These are phyloP conservation scores for Coptotermes formosanus DNA, from an alignment of 1,140 invertebrate species.

Conservation along the genomic window DNA sequence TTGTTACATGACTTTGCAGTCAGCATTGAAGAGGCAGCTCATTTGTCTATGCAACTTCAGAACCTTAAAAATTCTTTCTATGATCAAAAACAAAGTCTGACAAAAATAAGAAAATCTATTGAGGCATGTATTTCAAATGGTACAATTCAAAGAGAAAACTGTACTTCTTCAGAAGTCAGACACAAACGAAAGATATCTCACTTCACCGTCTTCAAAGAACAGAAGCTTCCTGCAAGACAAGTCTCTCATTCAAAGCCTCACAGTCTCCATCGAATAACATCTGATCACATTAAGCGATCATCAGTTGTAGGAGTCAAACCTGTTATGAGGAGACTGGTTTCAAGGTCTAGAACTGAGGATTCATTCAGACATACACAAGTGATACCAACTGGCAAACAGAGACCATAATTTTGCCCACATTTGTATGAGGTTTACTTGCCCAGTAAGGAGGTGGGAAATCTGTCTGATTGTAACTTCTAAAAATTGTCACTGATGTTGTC, in stretches of 20 bases:
- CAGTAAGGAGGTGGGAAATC: not conserved
- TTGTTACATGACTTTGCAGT: slow-evolving; percentile 29
- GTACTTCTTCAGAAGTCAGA: not conserved
- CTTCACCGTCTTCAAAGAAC: not conserved
- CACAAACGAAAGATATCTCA: not conserved
- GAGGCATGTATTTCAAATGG: not conserved
- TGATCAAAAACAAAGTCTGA: not conserved
- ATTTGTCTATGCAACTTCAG: not conserved
- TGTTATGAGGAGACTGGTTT: not conserved
- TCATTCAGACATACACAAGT: not conserved
- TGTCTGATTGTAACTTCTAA: too few species aligned
- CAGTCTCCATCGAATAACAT: not conserved
- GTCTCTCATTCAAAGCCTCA: not conserved
- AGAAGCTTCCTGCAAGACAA: not conserved
- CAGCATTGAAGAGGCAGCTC: slow-evolving; percentile 9
- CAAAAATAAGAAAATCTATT: not conserved
- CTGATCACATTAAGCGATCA: not conserved
- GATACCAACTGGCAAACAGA: not conserved
- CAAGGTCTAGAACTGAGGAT: not conserved
- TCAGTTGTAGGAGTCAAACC: not conserved
- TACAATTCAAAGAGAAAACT: not conserved
- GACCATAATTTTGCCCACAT: not conserved
- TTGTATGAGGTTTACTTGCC: not conserved
- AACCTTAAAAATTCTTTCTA: slow-evolving; percentile 21
- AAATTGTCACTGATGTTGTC: too few species aligned